Conservation (phyloP, 2,797 vertebrate genomes). For the Thaleichthys pacificus region DNA sequence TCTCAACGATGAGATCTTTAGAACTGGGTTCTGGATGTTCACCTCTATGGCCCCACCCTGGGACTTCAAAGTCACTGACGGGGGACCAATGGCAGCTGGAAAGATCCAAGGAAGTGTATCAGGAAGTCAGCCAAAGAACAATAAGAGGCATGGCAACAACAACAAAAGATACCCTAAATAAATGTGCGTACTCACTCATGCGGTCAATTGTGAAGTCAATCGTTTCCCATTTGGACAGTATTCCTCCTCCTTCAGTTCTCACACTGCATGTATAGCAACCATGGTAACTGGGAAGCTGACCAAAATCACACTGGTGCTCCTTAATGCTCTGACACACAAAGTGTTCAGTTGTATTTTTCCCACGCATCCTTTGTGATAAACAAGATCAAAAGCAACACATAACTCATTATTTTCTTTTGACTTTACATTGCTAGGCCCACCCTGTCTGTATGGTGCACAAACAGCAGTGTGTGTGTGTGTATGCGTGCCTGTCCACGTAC, state of each 20-base stretch:
- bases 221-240: slow-evolving; percentile 8
- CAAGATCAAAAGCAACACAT: not conserved
- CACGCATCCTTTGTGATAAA: not conserved
- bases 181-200: slow-evolving; percentile 3
- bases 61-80: slow-evolving; percentile 8
- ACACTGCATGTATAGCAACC: slow-evolving; percentile 11
- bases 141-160: not conserved
- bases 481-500: not conserved
- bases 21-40: slow-evolving; percentile 13
- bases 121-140: not conserved
- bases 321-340: slow-evolving; percentile 10
- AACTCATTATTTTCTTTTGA: slow-evolving; percentile 3
- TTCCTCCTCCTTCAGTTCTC: slow-evolving; percentile 13
- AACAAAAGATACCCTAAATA: not conserved
- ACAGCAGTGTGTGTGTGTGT: not conserved
- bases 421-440: not conserved
- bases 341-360: not conserved
- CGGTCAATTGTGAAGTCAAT: not conserved
- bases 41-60: slow-evolving; percentile 10
- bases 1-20: slow-evolving; percentile 6
- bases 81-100: slow-evolving; percentile 25
- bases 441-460: not conserved
- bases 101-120: not conserved
- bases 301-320: slow-evolving; percentile 14
- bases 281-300: slow-evolving; percentile 19